Evolutionary conservation across 2,888 invertebrate species (phyloP), one percentile per base, ranked within the genome.

Genomic region (Microplitis deprimator): DNA sequence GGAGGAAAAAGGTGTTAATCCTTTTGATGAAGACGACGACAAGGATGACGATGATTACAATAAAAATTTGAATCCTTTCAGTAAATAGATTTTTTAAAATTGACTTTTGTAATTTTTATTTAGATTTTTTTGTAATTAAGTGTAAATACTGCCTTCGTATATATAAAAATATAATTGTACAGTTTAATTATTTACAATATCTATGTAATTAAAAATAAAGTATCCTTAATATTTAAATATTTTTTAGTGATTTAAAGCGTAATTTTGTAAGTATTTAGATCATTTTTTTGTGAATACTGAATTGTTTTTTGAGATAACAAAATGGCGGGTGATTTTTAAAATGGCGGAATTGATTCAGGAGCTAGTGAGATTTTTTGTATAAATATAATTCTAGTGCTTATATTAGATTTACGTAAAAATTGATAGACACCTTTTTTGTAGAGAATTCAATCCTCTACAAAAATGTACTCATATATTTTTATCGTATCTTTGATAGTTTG

Each of bases 31-130:
- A 16, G 84, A 85, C 29, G 93, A 94, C 84, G 95, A 95, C 84
- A 95, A 95, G 89, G 93, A 93, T 67, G 79, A 76, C 59, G 77
- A 91, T 80, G 93, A 95, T 86, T 95, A 95, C 86, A 95, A 96
- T 89, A 94, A 93, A 83, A 94, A 94, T 89, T 91, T 94, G 74
- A 95, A 96, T 89, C 95, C 95, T 1, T 96, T 95, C 87, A 90
- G 92, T 39, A 87, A 82, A 77, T 85, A 83, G 83, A 81, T 68
- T 2, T n/a, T 2, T 13, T 59, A 16, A 68, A 7, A 73, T 65
- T 39, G 29, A 65, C 20, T 73, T 38, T 70, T 81, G 76, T 79
- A 80, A 78, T 77, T 77, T 73, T 76, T 71, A 76, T 73, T 65
- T 65, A 60, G 76, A 80, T 72, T 59, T 77, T 77, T 75, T 75